Evolutionary conservation across 2,888 invertebrate genomes (phyloP).

Genomic region (Microchrysa polita): DNA sequence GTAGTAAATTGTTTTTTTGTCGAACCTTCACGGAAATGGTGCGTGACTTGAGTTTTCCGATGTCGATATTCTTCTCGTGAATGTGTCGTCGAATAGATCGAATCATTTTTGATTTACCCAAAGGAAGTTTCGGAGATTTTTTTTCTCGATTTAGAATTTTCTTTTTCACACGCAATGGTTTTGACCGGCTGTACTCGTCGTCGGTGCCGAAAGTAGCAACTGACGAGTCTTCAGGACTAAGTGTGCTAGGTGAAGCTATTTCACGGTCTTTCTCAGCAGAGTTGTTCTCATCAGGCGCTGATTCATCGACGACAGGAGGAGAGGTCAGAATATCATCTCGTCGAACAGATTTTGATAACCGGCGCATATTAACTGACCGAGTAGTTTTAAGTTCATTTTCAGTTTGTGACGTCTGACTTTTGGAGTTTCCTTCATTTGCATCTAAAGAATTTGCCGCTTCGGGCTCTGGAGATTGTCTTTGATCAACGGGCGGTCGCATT

Average conservation of each 20-base stretch:
- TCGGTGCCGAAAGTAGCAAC: slow-evolving; percentile 22
- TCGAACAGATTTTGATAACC: not conserved
- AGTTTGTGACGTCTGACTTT: not conserved
- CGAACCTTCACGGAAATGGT: not conserved
- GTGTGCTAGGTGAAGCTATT: not conserved
- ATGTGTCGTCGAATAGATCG: not conserved
- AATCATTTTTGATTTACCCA: not conserved
- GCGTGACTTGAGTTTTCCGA: not conserved
- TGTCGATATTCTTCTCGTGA: not conserved
- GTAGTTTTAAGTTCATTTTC: not conserved
- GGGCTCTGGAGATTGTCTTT: not conserved
- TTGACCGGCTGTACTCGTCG: not conserved
- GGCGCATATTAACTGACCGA: not conserved
- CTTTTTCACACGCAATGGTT: not conserved
- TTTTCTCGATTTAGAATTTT: not conserved
- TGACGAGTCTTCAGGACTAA: slow-evolving; percentile 22
- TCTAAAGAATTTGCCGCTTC: not conserved
- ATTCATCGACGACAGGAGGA: not conserved
- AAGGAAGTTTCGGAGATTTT: not conserved
- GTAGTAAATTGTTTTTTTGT: not conserved
- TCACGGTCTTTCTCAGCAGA: not conserved
- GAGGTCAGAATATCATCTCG: not conserved
- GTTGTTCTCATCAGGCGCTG: not conserved
- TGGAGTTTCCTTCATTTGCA: not conserved
- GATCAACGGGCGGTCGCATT: slow-evolving; percentile 1